Base-by-base conservation (phyloP, 2,888 invertebrate genomes). In the Serrognathus titanus region DNA sequence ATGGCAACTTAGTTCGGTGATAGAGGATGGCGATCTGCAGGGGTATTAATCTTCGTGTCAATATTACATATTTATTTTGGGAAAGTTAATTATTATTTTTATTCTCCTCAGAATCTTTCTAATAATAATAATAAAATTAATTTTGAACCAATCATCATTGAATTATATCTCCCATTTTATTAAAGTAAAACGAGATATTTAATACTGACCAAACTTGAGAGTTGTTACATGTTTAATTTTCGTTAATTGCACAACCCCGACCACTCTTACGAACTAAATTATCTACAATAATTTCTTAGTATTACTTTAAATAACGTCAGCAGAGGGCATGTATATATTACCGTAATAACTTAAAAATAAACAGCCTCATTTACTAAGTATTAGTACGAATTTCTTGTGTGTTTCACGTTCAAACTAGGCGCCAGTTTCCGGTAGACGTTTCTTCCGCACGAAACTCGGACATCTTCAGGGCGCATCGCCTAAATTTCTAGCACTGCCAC, bases 401-500 rank as follows among this genome's bases (percentile, higher is more conserved):
- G 13, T 46, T 31, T 31, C 24, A 31, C 24, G 24, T 43, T 24
- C 40, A 12, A 13, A 13, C 38, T 37, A 37, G 36, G 48, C 38
- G 37, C 38, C 38, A 13, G n/a, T 37, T 35, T 48, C 20, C 43
- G 20, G 13, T 20, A 12, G 10, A 39, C 39, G 12, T 39, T 39
- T 39, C 12, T 12, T 12, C n/a, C 39, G 39, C 12, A 11, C 12
- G 39, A n/a, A 39, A 39, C 12, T 43, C 48, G 48, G 41, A 54
- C 54, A 54, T 54, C 48, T 54, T 54, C 54, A 54, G 54, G 16
- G 54, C 54, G 54, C 54, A 37, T 48, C 48, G 38, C 48, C 48
- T 37, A 37, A 43, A 55, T 55, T 41, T n/a, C 49, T 31, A 40
- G 49, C 54, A 36, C 16, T 11, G 16, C 37, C 39, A 20, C 49